These are phyloP conservation scores for Scaptomyza graminum DNA, from an alignment of 1,140 invertebrate genomes.

Conservation along the genomic window DNA sequence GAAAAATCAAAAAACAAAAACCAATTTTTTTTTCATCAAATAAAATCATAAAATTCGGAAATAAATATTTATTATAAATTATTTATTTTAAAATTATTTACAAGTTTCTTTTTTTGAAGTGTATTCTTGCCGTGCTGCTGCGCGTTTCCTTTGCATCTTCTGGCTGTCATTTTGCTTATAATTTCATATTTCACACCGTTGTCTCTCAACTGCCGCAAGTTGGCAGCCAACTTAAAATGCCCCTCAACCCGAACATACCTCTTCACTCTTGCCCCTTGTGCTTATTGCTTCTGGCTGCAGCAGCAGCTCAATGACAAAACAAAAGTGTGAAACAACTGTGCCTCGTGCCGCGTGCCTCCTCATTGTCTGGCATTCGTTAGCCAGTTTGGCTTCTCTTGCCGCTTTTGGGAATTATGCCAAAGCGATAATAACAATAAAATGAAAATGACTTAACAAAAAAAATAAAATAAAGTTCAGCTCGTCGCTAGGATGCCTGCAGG, in stretches of 20 bases:
- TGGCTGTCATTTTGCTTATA: conserved; percentile 64
- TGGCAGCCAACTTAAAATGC: conserved; percentile 35
- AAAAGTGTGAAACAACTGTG: conserved; percentile 7
- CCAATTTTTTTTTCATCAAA: too few species aligned
- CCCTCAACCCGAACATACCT: neutral
- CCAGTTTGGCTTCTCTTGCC: conserved; percentile 52
- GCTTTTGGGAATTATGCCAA: conserved; percentile 66
- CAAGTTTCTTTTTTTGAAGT: neutral
- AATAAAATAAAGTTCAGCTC: neutral
- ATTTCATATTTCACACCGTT: conserved; percentile 81
- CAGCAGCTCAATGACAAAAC: conserved; percentile 35
- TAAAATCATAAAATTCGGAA: too few species aligned
- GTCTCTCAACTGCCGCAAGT: conserved; percentile 48
- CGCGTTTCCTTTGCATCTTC: neutral
- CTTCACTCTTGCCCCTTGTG: neutral
- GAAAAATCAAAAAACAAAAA: too few species aligned
- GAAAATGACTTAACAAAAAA: conserved; percentile 45
- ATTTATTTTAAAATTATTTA: too few species aligned
- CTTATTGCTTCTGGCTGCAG: conserved; percentile 12
- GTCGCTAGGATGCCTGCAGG: neutral
- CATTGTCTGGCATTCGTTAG: conserved; percentile 17
- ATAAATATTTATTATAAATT: too few species aligned
- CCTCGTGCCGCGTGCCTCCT: conserved; percentile 2
- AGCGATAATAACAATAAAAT: conserved; percentile 76
- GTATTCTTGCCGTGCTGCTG: conserved; percentile 19